Percentiles rank a stretch among this genome's conserved stretches.
phyloP scores from a whole-genome alignment of 2,888 invertebrate species.

The Mechanitis mazaeus region DNA sequence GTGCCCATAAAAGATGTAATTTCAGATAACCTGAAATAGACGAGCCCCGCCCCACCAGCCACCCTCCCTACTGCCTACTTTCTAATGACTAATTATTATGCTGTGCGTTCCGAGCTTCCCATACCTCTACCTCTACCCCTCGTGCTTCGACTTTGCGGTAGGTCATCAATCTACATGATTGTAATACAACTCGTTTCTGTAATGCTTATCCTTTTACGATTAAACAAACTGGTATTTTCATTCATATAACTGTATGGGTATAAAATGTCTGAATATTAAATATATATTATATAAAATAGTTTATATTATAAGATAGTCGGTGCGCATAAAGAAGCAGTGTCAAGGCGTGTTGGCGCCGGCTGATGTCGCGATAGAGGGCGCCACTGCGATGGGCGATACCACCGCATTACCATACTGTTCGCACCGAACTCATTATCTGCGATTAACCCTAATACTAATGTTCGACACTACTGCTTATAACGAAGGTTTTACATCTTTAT shows the following conservation, averaged over 20 bases:
- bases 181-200: constrained; percentile 40
- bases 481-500: constrained; percentile 2
- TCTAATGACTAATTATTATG: constrained; percentile 78
- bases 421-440: constrained; percentile 50
- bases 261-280: too few species aligned
- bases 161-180: constrained; percentile 48
- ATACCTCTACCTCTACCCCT: constrained; percentile 51
- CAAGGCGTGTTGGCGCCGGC: constrained; percentile 47
- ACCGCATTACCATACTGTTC: constrained; percentile 64
- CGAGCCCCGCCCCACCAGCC: constrained; percentile 63
- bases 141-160: constrained; percentile 49
- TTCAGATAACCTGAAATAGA: constrained; percentile 78
- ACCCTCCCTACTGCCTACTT: constrained; percentile 61
- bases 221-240: constrained; percentile 22
- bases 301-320: constrained; percentile 7
- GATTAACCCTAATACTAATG: constrained; percentile 48
- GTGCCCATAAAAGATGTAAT: constrained; percentile 78
- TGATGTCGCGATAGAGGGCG: constrained; percentile 62
- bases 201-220: constrained; percentile 26
- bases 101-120: constrained; percentile 71
- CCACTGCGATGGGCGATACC: constrained; percentile 54
- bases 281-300: constrained; percentile 3
- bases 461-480: constrained; percentile 18
- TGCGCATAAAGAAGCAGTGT: constrained; percentile 26
- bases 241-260: neutral